These are phyloP conservation scores for Sprattus sprattus DNA, from an alignment of 2,113 vertebrate species.

Conservation along the genomic window DNA sequence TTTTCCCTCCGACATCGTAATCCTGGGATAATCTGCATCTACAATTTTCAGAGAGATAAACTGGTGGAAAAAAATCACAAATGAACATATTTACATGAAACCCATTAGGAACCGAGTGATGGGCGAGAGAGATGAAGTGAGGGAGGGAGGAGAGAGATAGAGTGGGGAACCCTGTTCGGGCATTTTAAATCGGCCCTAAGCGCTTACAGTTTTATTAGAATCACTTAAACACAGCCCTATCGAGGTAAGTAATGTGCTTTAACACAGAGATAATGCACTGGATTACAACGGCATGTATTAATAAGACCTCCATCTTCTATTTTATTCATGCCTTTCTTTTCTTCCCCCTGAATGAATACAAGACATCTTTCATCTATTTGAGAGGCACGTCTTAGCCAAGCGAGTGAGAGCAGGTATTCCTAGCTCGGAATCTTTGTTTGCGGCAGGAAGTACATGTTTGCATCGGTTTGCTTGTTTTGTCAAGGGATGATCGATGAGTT, in stretches of 20 bases:
- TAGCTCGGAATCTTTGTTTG: background rate
- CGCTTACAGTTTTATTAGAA: slow-evolving; percentile 69
- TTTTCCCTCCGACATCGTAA: slow-evolving; percentile 57
- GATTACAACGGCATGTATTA: slow-evolving; percentile 68
- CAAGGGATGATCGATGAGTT: background rate
- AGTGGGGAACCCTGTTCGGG: slow-evolving; percentile 39
- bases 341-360: slow-evolving; percentile 46
- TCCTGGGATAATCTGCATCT: slow-evolving; percentile 73
- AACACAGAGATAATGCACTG: slow-evolving; percentile 65
- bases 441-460: background rate
- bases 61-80: slow-evolving; percentile 67
- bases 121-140: slow-evolving; percentile 22
- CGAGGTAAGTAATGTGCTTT: slow-evolving; percentile 65
- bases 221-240: slow-evolving; percentile 64
- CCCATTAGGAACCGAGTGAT: slow-evolving; percentile 64
- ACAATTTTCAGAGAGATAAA: slow-evolving; percentile 67
- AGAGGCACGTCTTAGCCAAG: background rate
- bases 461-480: slow-evolving; percentile 15
- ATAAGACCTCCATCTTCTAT: slow-evolving; percentile 58
- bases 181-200: slow-evolving; percentile 64
- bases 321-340: slow-evolving; percentile 66
- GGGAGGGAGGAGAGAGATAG: background rate
- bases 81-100: slow-evolving; percentile 75
- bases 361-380: slow-evolving; percentile 60
- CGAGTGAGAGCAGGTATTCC: background rate